A percentile compares a stretch with the other conserved stretches of the same genome.
Conservation (phyloP, 1,140 invertebrate species). For the Panagrolaimus sp. region DNA sequence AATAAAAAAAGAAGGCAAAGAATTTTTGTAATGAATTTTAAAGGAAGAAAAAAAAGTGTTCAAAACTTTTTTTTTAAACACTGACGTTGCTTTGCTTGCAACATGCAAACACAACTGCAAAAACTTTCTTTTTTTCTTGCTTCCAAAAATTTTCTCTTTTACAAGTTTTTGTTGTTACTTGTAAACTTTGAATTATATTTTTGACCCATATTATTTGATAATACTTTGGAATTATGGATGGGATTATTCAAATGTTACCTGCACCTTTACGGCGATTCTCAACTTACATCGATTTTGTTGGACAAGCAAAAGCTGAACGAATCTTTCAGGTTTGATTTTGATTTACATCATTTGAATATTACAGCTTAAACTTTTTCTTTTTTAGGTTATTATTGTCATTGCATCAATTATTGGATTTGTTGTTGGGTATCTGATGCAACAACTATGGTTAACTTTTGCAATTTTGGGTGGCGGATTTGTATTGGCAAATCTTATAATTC, state of each 20-base stretch:
- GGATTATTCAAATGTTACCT: slow-evolving; percentile 5
- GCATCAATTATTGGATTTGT: slow-evolving; percentile 44
- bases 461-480: slow-evolving; percentile 34
- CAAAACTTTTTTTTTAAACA: too few relatives aligned
- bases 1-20: too few relatives aligned
- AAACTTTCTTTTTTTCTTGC: too few relatives aligned
- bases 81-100: too few relatives aligned
- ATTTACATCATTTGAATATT: not conserved
- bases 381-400: slow-evolving; percentile 44
- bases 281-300: slow-evolving; percentile 12
- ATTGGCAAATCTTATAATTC: slow-evolving; percentile 42
- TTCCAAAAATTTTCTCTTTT: too few relatives aligned
- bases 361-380: slow-evolving; percentile 8
- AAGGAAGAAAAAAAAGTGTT: too few relatives aligned
- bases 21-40: too few relatives aligned
- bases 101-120: too few relatives aligned
- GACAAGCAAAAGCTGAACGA: slow-evolving; percentile 11
- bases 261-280: not conserved
- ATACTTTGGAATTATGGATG: not conserved
- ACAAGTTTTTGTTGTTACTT: too few relatives aligned
- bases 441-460: slow-evolving; percentile 43
- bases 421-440: slow-evolving; percentile 38
- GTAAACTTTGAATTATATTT: too few relatives aligned
- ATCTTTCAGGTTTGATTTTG: slow-evolving; percentile 4
- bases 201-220: too few relatives aligned